Conservation (phyloP, 2,113 vertebrate genomes). For the Leucosticte australis region DNA sequence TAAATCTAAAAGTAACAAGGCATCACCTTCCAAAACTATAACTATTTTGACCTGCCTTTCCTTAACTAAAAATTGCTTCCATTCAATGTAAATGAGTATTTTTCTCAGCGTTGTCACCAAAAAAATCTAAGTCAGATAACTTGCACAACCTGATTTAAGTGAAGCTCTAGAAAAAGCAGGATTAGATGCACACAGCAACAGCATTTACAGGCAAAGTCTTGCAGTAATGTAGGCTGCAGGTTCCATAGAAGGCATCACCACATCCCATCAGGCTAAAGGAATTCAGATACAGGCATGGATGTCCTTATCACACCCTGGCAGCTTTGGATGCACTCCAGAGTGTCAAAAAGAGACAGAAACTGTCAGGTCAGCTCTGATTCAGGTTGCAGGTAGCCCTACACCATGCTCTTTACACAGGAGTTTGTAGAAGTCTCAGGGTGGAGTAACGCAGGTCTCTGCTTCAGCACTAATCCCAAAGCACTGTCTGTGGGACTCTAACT, state of each 20-base stretch:
- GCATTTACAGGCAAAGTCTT: background rate
- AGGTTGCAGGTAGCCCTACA: background rate
- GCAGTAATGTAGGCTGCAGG: background rate
- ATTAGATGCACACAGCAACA: background rate
- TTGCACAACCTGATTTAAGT: background rate
- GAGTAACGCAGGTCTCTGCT: background rate
- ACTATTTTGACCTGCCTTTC: background rate
- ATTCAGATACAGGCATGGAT: background rate
- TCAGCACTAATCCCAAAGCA: background rate
- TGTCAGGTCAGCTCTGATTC: background rate
- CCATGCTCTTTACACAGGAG: background rate
- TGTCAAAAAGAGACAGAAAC: background rate
- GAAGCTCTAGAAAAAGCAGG: background rate
- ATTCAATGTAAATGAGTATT: background rate
- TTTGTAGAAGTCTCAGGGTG: background rate
- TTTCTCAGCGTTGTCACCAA: background rate
- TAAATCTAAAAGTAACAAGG: background rate
- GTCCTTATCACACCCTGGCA: background rate
- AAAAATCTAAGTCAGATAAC: background rate
- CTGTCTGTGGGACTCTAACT: background rate
- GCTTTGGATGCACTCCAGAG: background rate
- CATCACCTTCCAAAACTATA: background rate
- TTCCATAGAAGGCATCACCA: background rate
- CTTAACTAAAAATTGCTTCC: background rate
- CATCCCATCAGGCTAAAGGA: background rate